phyloP scores from a whole-genome alignment of 2,113 vertebrate genomes.

The Pungitius pungitius region DNA sequence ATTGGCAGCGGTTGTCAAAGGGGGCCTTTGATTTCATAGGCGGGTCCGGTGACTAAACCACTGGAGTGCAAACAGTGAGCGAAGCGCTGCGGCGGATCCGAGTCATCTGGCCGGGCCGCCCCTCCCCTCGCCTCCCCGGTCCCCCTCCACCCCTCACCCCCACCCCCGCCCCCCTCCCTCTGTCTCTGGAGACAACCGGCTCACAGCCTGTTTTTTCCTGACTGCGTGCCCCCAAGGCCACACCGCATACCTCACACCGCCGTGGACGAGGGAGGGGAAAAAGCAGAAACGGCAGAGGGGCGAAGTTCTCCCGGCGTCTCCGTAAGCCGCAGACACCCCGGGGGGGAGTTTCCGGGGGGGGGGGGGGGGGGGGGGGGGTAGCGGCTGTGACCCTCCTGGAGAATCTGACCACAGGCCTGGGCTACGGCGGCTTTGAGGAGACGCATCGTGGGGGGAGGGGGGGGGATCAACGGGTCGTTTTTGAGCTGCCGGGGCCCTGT shows the following conservation, averaged over 20 bases:
- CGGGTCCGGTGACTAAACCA: slow-evolving; percentile 74
- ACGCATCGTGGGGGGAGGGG: not conserved
- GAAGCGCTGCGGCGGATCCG: slow-evolving; percentile 69
- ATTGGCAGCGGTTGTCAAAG: slow-evolving; percentile 80
- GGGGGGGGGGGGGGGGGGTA: no score
- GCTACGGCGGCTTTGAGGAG: not conserved
- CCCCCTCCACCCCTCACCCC: no score
- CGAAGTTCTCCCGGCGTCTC: no score
- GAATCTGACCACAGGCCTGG: not conserved
- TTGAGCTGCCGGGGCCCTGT: not conserved
- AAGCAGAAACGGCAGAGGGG: no score
- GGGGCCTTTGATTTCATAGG: slow-evolving; percentile 81
- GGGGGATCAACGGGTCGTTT: not conserved
- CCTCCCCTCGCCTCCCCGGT: slow-evolving; percentile 40
- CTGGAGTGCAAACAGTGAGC: slow-evolving; percentile 81
- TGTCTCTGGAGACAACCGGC: slow-evolving; percentile 78
- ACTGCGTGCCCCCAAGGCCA: slow-evolving; percentile 68
- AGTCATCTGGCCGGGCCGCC: slow-evolving; percentile 64
- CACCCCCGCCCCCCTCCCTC: slow-evolving; percentile 63
- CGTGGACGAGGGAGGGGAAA: slow-evolving; percentile 12
- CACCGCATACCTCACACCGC: slow-evolving; percentile 63
- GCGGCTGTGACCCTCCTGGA: not conserved
- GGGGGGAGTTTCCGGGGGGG: no score
- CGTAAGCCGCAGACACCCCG: no score
- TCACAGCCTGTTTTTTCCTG: slow-evolving; percentile 73